A percentile compares a stretch with the other conserved stretches of the same genome.
phyloP scores from a whole-genome alignment of 2,888 invertebrate species.

The Drosophila macrospina region DNA sequence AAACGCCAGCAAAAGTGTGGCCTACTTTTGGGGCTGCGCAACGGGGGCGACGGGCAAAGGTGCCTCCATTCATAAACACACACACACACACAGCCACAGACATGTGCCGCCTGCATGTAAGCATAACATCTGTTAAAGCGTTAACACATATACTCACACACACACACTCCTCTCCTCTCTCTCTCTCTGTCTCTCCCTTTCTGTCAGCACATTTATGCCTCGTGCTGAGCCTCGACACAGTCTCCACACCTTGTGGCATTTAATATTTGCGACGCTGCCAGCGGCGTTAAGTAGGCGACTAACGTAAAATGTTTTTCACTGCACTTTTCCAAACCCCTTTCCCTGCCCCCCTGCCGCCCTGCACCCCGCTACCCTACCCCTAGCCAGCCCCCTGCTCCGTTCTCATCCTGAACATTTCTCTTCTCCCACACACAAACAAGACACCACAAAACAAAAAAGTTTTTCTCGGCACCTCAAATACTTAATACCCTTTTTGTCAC shows the following conservation, averaged over 20 bases:
- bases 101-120: slow-evolving; percentile 50
- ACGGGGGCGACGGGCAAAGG: slow-evolving; percentile 8
- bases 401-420: not conserved
- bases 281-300: slow-evolving; percentile 66
- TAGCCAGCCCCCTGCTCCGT: not conserved
- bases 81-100: slow-evolving; percentile 7
- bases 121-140: slow-evolving; percentile 78
- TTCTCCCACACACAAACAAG: not conserved
- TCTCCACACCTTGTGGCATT: slow-evolving; percentile 79
- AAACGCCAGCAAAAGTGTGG: slow-evolving; percentile 65
- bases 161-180: slow-evolving; percentile 18
- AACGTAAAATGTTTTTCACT: slow-evolving; percentile 68
- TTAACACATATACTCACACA: slow-evolving; percentile 51
- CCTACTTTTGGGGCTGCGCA: slow-evolving; percentile 61
- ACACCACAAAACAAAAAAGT: not conserved
- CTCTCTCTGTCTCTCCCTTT: no score
- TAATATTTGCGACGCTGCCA: slow-evolving; percentile 73
- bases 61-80: slow-evolving; percentile 36
- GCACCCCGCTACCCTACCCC: no score
- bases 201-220: slow-evolving; percentile 63
- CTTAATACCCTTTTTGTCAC: no score
- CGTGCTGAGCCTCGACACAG: slow-evolving; percentile 66
- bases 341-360: not conserved
- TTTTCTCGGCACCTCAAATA: no score
- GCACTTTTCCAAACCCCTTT: slow-evolving; percentile 44